Percentiles rank a stretch among this genome's conserved stretches.
Evolutionary conservation across 2,797 vertebrate genomes (phyloP).

Genomic region (Karalla daura): DNA sequence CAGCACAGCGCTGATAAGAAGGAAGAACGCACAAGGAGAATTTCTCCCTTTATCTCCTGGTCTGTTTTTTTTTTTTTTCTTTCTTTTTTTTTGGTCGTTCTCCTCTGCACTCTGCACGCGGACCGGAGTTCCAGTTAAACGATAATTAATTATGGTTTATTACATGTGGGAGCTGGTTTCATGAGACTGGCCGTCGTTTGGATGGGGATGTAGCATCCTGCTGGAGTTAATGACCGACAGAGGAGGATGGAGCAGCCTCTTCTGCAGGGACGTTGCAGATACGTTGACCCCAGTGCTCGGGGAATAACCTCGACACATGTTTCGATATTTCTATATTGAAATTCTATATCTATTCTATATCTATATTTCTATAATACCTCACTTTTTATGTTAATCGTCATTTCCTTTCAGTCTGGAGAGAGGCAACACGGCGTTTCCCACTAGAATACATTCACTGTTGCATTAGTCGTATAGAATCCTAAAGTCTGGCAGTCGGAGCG

Average conservation of each 20-base stretch:
- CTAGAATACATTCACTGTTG: too few relatives aligned
- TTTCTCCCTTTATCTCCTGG: conserved; percentile 30
- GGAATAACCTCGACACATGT: too few relatives aligned
- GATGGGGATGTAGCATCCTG: not conserved
- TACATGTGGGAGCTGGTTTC: conserved; percentile 2
- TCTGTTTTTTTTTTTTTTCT: conserved; percentile 40
- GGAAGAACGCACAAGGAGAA: conserved; percentile 37
- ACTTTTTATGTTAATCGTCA: not conserved
- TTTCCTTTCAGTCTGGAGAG: too few relatives aligned
- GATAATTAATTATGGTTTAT: conserved; percentile 19
- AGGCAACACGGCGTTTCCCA: too few relatives aligned
- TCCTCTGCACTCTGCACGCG: not conserved
- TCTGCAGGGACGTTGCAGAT: too few relatives aligned
- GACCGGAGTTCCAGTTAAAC: conserved; percentile 25
- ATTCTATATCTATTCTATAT: too few relatives aligned
- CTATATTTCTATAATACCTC: too few relatives aligned
- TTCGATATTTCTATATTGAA: too few relatives aligned
- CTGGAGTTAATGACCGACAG: not conserved
- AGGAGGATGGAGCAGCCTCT: too few relatives aligned
- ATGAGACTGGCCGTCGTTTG: not conserved
- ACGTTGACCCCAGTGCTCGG: too few relatives aligned
- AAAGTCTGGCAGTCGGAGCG: not conserved
- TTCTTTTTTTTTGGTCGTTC: conserved; percentile 7
- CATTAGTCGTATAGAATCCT: too few relatives aligned
- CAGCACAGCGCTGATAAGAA: conserved; percentile 45